phyloP scores from a whole-genome alignment of 2,888 invertebrate species.

The Pyrgus malvae region DNA sequence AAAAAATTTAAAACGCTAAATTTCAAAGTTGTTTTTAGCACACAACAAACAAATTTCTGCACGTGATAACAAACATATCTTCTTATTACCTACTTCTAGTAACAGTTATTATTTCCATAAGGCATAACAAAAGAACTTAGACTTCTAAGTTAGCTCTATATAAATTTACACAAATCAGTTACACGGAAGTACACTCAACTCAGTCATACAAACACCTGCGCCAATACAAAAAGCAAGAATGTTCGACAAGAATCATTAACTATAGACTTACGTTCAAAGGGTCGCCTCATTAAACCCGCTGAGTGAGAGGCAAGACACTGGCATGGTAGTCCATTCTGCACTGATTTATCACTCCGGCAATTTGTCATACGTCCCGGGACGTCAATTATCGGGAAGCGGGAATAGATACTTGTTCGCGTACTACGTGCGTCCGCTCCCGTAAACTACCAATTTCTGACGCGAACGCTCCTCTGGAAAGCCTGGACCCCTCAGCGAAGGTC shows the following conservation, averaged over 20 bases:
- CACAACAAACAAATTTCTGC: no score
- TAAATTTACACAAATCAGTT: no score
- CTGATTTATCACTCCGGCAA: conserved; percentile 32
- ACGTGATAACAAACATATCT: no score
- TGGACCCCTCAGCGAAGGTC: background rate
- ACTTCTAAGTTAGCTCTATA: no score
- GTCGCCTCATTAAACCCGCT: conserved; percentile 18
- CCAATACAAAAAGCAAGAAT: background rate
- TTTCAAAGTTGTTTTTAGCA: no score
- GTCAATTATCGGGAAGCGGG: conserved; percentile 32
- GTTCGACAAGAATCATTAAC: conserved; percentile 1
- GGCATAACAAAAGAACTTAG: no score
- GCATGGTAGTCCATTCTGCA: conserved; percentile 6
- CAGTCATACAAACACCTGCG: background rate
- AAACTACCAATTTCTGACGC: conserved; percentile 61
- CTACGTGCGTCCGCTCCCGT: conserved; percentile 46
- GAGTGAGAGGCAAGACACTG: conserved; percentile 8
- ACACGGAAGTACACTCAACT: no score
- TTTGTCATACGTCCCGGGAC: conserved; percentile 32
- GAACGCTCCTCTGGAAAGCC: conserved; percentile 27
- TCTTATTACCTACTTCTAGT: no score
- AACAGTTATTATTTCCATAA: no score
- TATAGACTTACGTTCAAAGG: conserved; percentile 17
- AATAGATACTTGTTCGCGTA: conserved; percentile 28
- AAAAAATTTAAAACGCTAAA: no score